Conservation (phyloP, 2,797 vertebrate genomes). For the Dermochelys coriacea region DNA sequence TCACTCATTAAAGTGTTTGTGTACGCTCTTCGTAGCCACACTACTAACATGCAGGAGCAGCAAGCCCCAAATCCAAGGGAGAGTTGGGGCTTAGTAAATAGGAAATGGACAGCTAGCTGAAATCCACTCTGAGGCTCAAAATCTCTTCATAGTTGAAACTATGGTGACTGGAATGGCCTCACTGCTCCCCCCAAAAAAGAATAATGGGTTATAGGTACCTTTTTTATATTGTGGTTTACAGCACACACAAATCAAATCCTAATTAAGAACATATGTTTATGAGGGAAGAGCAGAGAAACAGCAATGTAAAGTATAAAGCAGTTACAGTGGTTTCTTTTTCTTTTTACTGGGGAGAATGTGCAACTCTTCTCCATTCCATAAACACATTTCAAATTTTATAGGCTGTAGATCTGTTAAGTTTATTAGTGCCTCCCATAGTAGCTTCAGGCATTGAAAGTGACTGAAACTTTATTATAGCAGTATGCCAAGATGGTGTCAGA, state of each 20-base stretch:
- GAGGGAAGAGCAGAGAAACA: background rate
- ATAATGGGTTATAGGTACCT: background rate
- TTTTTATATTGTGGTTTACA: fast-evolving
- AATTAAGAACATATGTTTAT: background rate
- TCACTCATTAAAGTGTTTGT: background rate
- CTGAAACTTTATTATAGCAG: background rate
- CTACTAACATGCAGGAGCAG: fast-evolving
- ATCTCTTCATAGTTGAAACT: background rate
- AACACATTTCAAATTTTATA: background rate
- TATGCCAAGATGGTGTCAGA: constrained; percentile 13
- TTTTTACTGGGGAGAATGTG: background rate
- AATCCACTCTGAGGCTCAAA: background rate
- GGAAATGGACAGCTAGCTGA: background rate
- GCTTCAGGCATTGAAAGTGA: background rate
- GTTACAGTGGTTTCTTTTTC: background rate
- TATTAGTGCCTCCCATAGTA: background rate
- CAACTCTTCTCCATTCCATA: background rate
- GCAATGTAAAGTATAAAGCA: background rate
- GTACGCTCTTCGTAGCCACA: fast-evolving
- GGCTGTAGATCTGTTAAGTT: background rate
- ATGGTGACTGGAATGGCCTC: background rate
- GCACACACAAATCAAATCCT: background rate
- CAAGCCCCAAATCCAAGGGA: background rate
- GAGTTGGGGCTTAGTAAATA: background rate
- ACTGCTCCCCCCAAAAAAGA: background rate